These are phyloP conservation scores for Trichomalopsis sarcophagae DNA, from an alignment of 1,140 invertebrate genomes.

Conservation along the genomic window DNA sequence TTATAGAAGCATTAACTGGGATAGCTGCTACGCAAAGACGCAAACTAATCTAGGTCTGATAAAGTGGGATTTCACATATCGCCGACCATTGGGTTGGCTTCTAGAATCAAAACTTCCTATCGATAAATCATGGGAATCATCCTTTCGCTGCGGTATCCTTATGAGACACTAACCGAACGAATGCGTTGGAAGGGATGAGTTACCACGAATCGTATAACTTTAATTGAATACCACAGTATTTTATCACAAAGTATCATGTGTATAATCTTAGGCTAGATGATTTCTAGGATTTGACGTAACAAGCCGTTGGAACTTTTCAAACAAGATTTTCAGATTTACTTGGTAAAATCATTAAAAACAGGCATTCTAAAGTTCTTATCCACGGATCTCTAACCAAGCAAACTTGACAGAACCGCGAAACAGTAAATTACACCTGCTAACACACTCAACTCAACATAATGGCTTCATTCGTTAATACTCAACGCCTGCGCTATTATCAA, in stretches of 20 bases:
- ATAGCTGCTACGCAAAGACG: constrained; percentile 64
- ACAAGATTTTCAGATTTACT: constrained; percentile 28
- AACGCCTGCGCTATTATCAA: neutral
- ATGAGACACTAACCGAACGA: constrained; percentile 12
- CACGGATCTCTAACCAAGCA: constrained; percentile 1
- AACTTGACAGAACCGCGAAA: constrained; percentile 14
- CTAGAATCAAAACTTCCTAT: constrained; percentile 55
- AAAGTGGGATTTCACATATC: constrained; percentile 64
- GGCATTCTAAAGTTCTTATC: constrained; percentile 33
- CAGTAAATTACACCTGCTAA: constrained; percentile 19
- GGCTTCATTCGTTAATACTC: constrained; percentile 9
- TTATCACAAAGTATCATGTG: neutral
- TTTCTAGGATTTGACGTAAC: neutral
- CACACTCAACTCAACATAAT: constrained; percentile 17
- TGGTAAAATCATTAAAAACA: constrained; percentile 26
- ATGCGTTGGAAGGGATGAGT: constrained; percentile 6
- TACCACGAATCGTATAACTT: neutral
- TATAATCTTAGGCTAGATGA: neutral
- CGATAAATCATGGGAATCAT: constrained; percentile 57
- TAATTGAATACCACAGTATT: neutral
- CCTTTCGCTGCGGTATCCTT: constrained; percentile 53
- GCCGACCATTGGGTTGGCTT: constrained; percentile 52
- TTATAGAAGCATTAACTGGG: constrained; percentile 65
- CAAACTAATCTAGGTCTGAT: constrained; percentile 67
- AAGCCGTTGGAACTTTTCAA: constrained; percentile 21